Evolutionary conservation across 2,113 vertebrate species (phyloP).

Genomic region (Ceyx cyanopectus): DNA sequence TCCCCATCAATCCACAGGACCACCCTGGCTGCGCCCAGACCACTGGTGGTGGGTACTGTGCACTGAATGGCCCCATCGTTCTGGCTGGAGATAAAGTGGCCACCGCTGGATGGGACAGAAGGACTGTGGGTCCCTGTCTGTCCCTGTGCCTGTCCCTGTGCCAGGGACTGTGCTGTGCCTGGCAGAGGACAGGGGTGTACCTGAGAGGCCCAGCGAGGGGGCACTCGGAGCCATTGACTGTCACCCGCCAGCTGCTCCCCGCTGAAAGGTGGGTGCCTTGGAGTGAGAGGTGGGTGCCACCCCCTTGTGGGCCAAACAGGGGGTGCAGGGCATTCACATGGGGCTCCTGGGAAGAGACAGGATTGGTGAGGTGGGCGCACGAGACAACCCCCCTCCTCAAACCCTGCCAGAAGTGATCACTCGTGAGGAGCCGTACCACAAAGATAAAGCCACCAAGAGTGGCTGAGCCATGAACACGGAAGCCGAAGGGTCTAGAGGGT

Average conservation of each 20-base stretch:
- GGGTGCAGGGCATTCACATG: constrained; percentile 83
- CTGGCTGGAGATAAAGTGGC: constrained; percentile 32
- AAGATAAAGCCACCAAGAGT: constrained; percentile 84
- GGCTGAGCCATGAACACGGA: constrained; percentile 81
- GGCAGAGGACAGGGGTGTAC: rapidly evolving
- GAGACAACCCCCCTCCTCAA: background rate
- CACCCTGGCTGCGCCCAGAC: constrained; percentile 29
- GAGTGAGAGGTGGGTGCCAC: constrained; percentile 88
- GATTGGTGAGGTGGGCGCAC: background rate
- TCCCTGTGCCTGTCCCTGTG: rapidly evolving
- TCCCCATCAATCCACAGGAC: constrained; percentile 86
- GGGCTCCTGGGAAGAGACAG: constrained; percentile 79
- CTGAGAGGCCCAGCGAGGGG: background rate
- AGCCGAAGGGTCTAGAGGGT: constrained; percentile 71
- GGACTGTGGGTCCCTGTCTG: background rate
- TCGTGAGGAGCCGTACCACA: constrained; percentile 75
- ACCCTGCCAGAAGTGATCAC: background rate
- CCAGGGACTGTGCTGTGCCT: background rate
- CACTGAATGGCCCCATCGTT: constrained; percentile 48
- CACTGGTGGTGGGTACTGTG: constrained; percentile 1
- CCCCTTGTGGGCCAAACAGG: constrained; percentile 85
- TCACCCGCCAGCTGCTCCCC: constrained; percentile 84
- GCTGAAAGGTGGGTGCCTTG: constrained; percentile 81
- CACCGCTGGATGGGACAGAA: rapidly evolving
- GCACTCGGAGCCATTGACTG: constrained; percentile 84